Conservation (phyloP, 2,888 invertebrate genomes). For the Subacronicta megacephala region DNA sequence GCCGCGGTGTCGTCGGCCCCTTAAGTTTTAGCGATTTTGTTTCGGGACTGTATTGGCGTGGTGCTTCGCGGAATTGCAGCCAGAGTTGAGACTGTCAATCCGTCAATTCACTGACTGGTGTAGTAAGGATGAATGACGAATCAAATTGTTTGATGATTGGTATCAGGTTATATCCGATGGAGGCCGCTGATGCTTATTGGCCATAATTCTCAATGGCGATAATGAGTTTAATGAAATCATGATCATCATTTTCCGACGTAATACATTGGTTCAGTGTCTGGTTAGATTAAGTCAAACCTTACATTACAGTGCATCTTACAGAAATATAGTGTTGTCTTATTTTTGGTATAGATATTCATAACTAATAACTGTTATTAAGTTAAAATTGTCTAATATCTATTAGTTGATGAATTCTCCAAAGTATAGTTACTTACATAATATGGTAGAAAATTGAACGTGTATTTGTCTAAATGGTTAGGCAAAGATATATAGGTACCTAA, state of each 20-base stretch:
- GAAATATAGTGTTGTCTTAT: too few relatives aligned
- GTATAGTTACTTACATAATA: too few relatives aligned
- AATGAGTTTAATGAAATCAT: not conserved
- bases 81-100: slow-evolving; percentile 17
- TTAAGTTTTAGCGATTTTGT: slow-evolving; percentile 88
- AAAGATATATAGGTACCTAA: too few relatives aligned
- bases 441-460: too few relatives aligned
- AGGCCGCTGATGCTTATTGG: not conserved
- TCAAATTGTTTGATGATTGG: slow-evolving; percentile 5
- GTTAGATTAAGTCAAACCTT: not conserved
- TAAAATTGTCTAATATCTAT: too few relatives aligned
- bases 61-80: slow-evolving; percentile 23
- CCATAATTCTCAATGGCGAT: slow-evolving; percentile 2
- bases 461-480: too few relatives aligned
- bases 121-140: not conserved
- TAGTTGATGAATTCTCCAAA: too few relatives aligned
- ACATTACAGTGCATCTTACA: not conserved
- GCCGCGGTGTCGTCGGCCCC: slow-evolving; percentile 85
- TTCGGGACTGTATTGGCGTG: slow-evolving; percentile 56
- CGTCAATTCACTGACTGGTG: slow-evolving; percentile 14
- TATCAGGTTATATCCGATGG: slow-evolving; percentile 15
- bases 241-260: too few relatives aligned
- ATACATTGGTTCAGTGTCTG: too few relatives aligned
- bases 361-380: too few relatives aligned
- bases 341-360: too few relatives aligned